Evolutionary conservation across 2,113 vertebrate species (phyloP).

Genomic region (Acanthochromis polyacanthus): DNA sequence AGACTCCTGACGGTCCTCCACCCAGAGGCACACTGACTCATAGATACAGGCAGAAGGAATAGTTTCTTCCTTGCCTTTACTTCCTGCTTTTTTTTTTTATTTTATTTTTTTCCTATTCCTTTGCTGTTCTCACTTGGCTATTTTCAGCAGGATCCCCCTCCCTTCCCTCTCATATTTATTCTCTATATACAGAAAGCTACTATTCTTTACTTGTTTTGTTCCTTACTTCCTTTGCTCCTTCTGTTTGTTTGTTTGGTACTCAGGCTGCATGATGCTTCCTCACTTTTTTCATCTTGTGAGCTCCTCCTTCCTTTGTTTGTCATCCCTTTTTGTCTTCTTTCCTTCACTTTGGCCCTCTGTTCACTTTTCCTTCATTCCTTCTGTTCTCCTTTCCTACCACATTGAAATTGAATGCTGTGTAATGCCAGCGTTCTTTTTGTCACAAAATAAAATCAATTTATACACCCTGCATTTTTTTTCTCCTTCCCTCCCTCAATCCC

Average conservation of each 20-base stretch:
- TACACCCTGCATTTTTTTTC: conserved; percentile 50
- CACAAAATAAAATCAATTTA: conserved; percentile 73
- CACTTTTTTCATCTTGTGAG: conserved; percentile 38
- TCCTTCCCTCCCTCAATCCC: conserved; percentile 31
- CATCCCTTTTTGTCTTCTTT: conserved; percentile 29
- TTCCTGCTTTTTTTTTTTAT: conserved; percentile 17
- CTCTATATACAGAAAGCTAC: conserved; percentile 40
- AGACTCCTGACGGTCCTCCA: conserved; percentile 58
- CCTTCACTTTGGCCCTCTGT: conserved; percentile 23
- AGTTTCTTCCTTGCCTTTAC: conserved; percentile 40
- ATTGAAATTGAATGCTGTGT: conserved; percentile 45
- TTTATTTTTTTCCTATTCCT: conserved; percentile 38
- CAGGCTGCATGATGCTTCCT: conserved; percentile 22
- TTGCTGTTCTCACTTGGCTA: conserved; percentile 50
- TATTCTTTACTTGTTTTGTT: conserved; percentile 12
- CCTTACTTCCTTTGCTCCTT: conserved; percentile 39
- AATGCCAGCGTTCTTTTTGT: conserved; percentile 61
- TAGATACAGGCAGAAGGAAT: conserved; percentile 46
- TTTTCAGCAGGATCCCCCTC: conserved; percentile 54
- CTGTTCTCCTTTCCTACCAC: conserved; percentile 12
- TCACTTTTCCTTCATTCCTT: conserved; percentile 10
- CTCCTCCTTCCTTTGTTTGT: conserved; percentile 39
- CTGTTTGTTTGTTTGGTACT: conserved; percentile 47
- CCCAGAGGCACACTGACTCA: conserved; percentile 59
- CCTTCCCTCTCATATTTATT: conserved; percentile 45